These are phyloP conservation scores for Macaca nemestrina DNA, from an alignment of 2,113 vertebrate species.

Conservation along the genomic window DNA sequence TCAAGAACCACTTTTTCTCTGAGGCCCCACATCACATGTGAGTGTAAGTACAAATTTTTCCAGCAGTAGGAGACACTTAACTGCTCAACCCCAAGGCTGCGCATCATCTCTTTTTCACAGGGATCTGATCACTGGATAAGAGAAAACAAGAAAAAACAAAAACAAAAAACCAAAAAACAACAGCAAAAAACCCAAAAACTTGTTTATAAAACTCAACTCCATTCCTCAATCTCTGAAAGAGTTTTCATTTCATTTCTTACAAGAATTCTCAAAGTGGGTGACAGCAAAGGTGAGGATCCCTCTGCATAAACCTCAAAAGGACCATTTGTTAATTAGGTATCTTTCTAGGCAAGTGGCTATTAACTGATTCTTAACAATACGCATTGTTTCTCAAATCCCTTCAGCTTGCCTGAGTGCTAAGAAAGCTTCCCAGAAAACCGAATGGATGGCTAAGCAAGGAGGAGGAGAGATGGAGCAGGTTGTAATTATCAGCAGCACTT, in stretches of 20 bases:
- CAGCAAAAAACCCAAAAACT: neutral
- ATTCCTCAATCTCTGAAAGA: neutral
- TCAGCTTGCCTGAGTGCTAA: neutral
- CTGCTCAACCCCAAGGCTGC: neutral
- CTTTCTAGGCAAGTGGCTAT: slow-evolving; percentile 42
- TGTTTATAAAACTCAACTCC: neutral
- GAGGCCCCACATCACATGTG: neutral
- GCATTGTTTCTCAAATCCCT: slow-evolving; percentile 21
- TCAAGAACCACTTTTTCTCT: neutral
- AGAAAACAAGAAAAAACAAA: neutral
- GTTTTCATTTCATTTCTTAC: neutral
- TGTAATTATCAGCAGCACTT: neutral
- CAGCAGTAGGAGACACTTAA: neutral
- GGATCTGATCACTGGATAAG: neutral
- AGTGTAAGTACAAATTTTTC: neutral
- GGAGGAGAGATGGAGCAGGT: neutral
- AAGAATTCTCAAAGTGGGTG: slow-evolving; percentile 1
- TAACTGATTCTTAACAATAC: neutral
- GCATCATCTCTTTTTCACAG: neutral
- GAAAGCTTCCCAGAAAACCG: neutral
- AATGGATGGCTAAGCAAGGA: neutral
- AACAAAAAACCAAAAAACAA: too few relatives aligned
- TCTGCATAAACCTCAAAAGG: neutral
- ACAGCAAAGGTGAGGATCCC: neutral
- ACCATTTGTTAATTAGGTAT: neutral